Evolutionary conservation across 1,140 invertebrate species (phyloP).

Genomic region (Tachypleus tridentatus): DNA sequence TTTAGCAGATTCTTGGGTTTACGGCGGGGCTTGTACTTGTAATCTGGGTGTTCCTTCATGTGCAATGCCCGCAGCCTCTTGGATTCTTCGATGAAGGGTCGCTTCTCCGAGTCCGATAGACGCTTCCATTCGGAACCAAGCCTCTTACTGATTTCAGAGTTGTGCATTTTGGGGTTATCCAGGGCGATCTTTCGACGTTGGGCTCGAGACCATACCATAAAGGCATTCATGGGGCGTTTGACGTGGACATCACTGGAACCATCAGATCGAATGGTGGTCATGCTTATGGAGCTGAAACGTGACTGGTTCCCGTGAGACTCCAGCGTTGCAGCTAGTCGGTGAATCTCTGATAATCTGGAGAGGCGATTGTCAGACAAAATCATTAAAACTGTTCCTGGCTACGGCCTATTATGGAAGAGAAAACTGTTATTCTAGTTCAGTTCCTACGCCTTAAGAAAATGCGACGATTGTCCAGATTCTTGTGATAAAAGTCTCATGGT

Average conservation of each 20-base stretch:
- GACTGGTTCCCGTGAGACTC: too few relatives aligned
- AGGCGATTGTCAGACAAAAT: too few relatives aligned
- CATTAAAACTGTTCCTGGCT: too few relatives aligned
- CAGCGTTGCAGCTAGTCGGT: too few relatives aligned
- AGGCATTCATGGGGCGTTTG: conserved; percentile 29
- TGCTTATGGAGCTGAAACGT: conserved; percentile 10
- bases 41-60: conserved; percentile 86
- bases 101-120: conserved; percentile 83
- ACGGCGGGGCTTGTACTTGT: conserved; percentile 73
- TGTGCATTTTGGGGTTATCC: conserved; percentile 96
- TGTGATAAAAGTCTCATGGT: too few relatives aligned
- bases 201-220: conserved; percentile 46
- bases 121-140: conserved; percentile 95
- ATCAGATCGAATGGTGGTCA: conserved; percentile 17
- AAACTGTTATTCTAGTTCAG: too few relatives aligned
- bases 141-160: conserved; percentile 88
- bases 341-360: too few relatives aligned
- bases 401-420: too few relatives aligned
- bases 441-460: too few relatives aligned
- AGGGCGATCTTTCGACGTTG: conserved; percentile 79
- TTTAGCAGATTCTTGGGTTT: conserved; percentile 79
- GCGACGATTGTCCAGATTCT: too few relatives aligned
- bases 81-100: conserved; percentile 96
- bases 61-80: conserved; percentile 73
- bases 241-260: conserved; percentile 24